phyloP scores from a whole-genome alignment of 2,888 invertebrate genomes.

The Watsonalla binaria region DNA sequence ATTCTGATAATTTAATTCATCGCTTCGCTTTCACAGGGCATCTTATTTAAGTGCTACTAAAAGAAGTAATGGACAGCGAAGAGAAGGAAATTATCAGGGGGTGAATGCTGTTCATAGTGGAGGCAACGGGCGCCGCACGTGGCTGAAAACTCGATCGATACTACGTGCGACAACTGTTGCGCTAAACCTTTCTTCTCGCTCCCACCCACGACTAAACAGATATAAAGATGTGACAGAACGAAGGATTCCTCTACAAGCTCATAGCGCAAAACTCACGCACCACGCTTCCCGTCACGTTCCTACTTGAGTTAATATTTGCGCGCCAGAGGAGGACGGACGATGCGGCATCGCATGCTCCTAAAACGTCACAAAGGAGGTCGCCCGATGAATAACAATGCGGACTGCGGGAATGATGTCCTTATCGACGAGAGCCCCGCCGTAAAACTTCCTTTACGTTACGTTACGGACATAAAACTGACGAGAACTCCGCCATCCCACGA shows the following conservation, averaged over 20 bases:
- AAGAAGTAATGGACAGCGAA: slow-evolving; percentile 25
- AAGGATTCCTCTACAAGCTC: slow-evolving; percentile 54
- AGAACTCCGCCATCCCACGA: background rate
- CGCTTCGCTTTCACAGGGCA: background rate
- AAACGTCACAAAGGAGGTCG: slow-evolving; percentile 74
- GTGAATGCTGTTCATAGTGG: slow-evolving; percentile 26
- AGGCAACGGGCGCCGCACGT: slow-evolving; percentile 55
- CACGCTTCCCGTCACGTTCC: slow-evolving; percentile 36
- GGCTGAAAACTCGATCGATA: slow-evolving; percentile 61
- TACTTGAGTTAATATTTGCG: slow-evolving; percentile 5
- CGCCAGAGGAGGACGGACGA: slow-evolving; percentile 45
- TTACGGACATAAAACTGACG: background rate
- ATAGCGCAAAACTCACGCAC: slow-evolving; percentile 69
- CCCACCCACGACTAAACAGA: slow-evolving; percentile 14
- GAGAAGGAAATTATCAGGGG: slow-evolving; percentile 23
- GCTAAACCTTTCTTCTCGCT: slow-evolving; percentile 40
- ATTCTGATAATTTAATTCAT: background rate
- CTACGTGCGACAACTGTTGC: slow-evolving; percentile 73
- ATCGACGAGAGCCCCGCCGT: slow-evolving; percentile 37
- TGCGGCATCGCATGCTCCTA: slow-evolving; percentile 70
- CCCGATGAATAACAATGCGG: slow-evolving; percentile 76
- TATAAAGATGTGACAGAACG: slow-evolving; percentile 31
- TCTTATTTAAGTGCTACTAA: background rate
- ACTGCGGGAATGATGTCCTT: slow-evolving; percentile 74
- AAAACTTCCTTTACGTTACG: slow-evolving; percentile 15